Evolutionary conservation across 2,888 invertebrate species (phyloP).

Genomic region (Melanargia galathea): DNA sequence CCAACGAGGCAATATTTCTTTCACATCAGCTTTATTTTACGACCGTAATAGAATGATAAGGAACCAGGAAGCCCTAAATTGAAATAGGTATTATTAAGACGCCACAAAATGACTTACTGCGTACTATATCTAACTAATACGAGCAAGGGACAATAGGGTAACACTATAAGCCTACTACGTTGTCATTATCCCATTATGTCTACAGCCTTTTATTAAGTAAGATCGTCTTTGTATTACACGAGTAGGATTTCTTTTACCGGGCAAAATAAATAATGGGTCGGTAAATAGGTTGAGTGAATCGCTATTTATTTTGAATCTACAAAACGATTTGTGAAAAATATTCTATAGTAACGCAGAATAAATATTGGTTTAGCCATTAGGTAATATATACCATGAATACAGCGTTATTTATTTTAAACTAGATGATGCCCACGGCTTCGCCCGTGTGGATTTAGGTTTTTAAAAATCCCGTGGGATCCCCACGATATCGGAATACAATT

Average conservation of each 20-base stretch:
- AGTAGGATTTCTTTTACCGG: constrained; percentile 15
- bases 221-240: constrained; percentile 7
- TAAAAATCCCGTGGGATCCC: too few relatives aligned
- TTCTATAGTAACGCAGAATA: neutral
- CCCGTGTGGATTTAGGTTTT: too few relatives aligned
- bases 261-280: constrained; percentile 15
- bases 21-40: too few relatives aligned
- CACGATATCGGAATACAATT: too few relatives aligned
- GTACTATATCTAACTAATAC: neutral
- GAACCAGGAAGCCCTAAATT: too few relatives aligned
- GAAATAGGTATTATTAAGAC: too few relatives aligned
- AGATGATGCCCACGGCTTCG: too few relatives aligned
- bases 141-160: neutral
- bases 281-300: constrained; percentile 10
- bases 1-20: too few relatives aligned
- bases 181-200: constrained; percentile 1
- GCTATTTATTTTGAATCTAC: constrained; percentile 10
- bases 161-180: neutral
- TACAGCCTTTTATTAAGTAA: neutral
- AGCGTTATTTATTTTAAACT: neutral
- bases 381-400: constrained; percentile 2
- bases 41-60: too few relatives aligned
- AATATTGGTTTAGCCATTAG: constrained; percentile 13
- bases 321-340: constrained; percentile 7
- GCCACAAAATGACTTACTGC: neutral